Evolutionary conservation across 2,797 vertebrate genomes (phyloP).

Genomic region (Oreortyx pictus): DNA sequence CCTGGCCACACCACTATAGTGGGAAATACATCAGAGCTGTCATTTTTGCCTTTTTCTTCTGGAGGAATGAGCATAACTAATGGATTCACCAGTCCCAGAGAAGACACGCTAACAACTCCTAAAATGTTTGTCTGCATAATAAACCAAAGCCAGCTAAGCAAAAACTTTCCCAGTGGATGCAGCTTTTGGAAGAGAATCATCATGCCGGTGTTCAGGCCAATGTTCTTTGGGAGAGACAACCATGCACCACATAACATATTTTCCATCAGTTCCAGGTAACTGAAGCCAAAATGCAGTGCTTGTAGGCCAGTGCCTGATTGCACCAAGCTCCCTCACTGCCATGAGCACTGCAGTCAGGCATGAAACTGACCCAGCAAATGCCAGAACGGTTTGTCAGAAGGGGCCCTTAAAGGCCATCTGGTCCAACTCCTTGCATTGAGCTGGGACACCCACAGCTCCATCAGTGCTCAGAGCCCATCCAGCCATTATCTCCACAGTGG

Average conservation of each 20-base stretch:
- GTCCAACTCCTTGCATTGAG: too few relatives aligned
- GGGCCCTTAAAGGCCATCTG: too few relatives aligned
- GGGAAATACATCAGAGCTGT: slow-evolving; percentile 3
- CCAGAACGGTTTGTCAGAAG: too few relatives aligned
- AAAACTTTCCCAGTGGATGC: neutral
- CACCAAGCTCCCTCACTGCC: neutral
- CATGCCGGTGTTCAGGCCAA: rapidly evolving
- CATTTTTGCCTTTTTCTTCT: neutral
- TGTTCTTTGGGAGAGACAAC: neutral
- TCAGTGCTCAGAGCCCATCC: too few relatives aligned
- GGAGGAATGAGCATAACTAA: slow-evolving; percentile 7
- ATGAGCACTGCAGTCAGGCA: neutral
- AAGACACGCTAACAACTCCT: neutral
- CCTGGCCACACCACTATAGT: neutral
- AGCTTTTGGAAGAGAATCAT: neutral
- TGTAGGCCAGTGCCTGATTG: neutral
- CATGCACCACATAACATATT: neutral
- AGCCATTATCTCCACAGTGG: neutral
- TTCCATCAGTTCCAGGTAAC: neutral
- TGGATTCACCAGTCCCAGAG: neutral
- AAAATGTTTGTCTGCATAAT: neutral
- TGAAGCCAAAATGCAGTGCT: neutral
- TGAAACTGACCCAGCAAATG: neutral
- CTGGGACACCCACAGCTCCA: too few relatives aligned
- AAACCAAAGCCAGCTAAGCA: neutral